Percentiles rank a stretch among this genome's conserved stretches.
Evolutionary conservation across 1,140 invertebrate species (phyloP).

Genomic region (Drosophila watanabei): DNA sequence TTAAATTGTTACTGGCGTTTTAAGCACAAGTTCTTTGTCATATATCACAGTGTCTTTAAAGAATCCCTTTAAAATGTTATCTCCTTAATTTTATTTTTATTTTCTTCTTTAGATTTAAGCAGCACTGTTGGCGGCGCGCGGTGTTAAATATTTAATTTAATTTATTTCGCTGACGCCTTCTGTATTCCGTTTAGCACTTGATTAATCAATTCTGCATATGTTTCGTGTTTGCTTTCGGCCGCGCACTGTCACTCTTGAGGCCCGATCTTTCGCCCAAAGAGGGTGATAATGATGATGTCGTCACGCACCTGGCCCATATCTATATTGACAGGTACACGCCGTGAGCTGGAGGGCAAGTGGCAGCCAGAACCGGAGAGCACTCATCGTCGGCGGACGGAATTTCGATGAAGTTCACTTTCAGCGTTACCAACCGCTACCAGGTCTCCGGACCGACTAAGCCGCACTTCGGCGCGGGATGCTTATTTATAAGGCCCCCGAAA

Average conservation of each 20-base stretch:
- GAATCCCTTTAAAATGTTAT: neutral
- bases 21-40: neutral
- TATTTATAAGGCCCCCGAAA: constrained; percentile 58
- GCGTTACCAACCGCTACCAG: constrained; percentile 18
- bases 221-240: constrained; percentile 53
- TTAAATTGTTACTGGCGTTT: neutral
- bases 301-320: constrained; percentile 79
- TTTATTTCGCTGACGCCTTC: constrained; percentile 36
- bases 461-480: constrained; percentile 24
- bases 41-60: neutral
- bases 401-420: constrained; percentile 56
- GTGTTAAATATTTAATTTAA: constrained; percentile 39
- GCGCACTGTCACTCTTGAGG: constrained; percentile 33
- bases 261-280: constrained; percentile 35
- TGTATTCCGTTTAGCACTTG: constrained; percentile 61
- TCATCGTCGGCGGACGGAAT: constrained; percentile 51
- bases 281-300: constrained; percentile 45
- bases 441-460: constrained; percentile 60
- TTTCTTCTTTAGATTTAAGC: neutral
- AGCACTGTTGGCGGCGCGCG: constrained; percentile 10
- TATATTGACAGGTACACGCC: constrained; percentile 66
- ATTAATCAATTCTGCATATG: constrained; percentile 64
- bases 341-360: constrained; percentile 52
- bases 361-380: constrained; percentile 54
- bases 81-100: neutral